Base-by-base conservation (phyloP, 1,140 invertebrate genomes). In the Samia ricini region DNA sequence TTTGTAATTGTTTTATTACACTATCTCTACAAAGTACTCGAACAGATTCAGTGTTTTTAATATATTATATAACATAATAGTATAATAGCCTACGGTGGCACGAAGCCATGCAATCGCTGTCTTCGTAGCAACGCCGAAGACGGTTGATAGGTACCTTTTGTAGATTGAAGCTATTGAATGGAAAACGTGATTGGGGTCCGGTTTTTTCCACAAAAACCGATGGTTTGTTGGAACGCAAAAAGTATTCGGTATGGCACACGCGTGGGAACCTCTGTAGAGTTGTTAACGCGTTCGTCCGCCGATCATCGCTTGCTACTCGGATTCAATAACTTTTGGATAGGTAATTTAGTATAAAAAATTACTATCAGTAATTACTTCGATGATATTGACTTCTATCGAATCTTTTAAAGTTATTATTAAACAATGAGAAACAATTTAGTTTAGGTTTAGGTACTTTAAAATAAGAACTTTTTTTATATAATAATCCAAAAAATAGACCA, bases 211-310 rank as follows among this genome's bases (percentile, higher is more conserved):
- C 66, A 76, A 81, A 89, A 87, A 82, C 69, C 67, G 63, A 76
- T 60, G 76, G 60, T 79, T 79, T n/a, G n/a, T n/a, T n/a, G n/a
- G 61, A 76, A 69, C 71, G 77, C 79, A 86, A 87, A 87, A 88
- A 89, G 74, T 74, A 69, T 70, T 71, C 78, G 77, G 87, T 89
- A 88, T 83, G 62, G 77, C 84, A 87, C 85, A 89, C 83, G 84
- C 83, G 85, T 88, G 84, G 83, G 85, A 89, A 87, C 75, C 64
- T 60, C 54, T 61, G 66, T 65, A 69, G 61, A 63, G 56, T 33
- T 51, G 61, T 55, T 54, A 24, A 23, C 52, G 63, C 65, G 61
- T 64, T 42, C 26, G 60, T 50, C 10, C 63, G 59, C 61, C 48
- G 42, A 62, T 51, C 15, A 64, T 50, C 59, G 36, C 26, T 52